Evolutionary conservation across 2,888 invertebrate species (phyloP), one percentile per base, ranked within the genome.

Genomic region (Torymus texanus): DNA sequence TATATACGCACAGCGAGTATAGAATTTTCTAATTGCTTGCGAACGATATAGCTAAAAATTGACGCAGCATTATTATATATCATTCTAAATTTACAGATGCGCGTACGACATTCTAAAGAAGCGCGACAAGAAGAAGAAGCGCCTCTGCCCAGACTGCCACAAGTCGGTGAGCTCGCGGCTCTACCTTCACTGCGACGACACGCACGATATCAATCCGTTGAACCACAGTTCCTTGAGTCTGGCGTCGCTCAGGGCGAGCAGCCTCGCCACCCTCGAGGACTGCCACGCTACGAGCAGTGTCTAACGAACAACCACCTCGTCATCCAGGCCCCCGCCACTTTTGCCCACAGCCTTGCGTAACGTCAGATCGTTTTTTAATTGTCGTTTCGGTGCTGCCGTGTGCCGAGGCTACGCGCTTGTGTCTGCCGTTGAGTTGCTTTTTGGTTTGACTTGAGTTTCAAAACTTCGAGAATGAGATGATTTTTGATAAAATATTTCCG

Each of bases 121-220:
- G 76, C 91, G 93, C 80, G 94, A 93, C 85, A 94, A 93, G 86
- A 93, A 93, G 86, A 92, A 93, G 87, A 92, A 93, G 82, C 92
- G 94, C 29, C 92, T 93, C 41, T 95, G 95, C 86, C 95, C 95
- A 0, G 94, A 94, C 84, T 95, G 94, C 86, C 94, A 94, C 87
- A 93, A 94, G 84, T 91, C 94, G 70, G 92, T 93, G 81, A 93
- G 93, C 86, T 94, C 94, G 65, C 91, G 94, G 67, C 90, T 94
- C 80, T 94, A 94, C 87, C 91, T 94, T 76, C 91, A 91, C 84
- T 91, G 91, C 84, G 82, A 82, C 79, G 82, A 81, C 41, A 29
- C 56, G n/a, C 78, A 81, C 71, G 82, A 82, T 75, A 63, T 74
- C 55, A 90, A 87, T 83, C 86, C 89, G 74, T 84, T 90, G 80